phyloP scores from a whole-genome alignment of 2,888 invertebrate species.

The Sminthurinus aureus region DNA sequence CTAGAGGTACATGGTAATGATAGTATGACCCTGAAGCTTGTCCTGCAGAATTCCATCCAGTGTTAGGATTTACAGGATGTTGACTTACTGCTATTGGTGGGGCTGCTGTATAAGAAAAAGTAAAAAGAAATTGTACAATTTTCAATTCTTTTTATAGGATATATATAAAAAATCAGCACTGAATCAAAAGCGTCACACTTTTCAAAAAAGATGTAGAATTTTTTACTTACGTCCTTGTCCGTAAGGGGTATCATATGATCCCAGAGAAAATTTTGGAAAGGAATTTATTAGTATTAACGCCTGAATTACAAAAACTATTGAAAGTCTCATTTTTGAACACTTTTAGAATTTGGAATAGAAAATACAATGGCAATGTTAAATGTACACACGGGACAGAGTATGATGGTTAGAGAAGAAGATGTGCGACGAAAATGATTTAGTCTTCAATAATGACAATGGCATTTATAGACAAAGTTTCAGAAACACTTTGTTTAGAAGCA shows the following conservation, averaged over 20 bases:
- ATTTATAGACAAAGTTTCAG: too few species aligned
- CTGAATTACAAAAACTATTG: neutral
- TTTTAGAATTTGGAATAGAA: neutral
- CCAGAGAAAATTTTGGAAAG: neutral
- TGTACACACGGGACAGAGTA: too few species aligned
- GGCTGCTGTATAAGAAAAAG: neutral
- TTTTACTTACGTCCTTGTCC: neutral
- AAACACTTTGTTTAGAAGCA: too few species aligned
- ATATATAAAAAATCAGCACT: neutral
- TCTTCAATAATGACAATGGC: too few species aligned
- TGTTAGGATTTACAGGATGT: too few species aligned
- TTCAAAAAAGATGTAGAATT: neutral
- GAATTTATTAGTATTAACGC: neutral
- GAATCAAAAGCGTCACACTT: neutral
- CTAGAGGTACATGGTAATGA: conserved; percentile 59
- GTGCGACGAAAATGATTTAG: too few species aligned
- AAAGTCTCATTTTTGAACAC: neutral
- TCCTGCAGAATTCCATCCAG: neutral
- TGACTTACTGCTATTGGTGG: too few species aligned
- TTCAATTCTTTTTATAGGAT: neutral
- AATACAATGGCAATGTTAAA: too few species aligned
- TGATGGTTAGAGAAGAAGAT: too few species aligned
- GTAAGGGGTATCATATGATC: neutral
- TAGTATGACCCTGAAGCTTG: conserved; percentile 57
- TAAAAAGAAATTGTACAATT: neutral